Evolutionary conservation across 2,888 invertebrate species (phyloP), one percentile per base, ranked within the genome.

Genomic region (Drosophila anceps): DNA sequence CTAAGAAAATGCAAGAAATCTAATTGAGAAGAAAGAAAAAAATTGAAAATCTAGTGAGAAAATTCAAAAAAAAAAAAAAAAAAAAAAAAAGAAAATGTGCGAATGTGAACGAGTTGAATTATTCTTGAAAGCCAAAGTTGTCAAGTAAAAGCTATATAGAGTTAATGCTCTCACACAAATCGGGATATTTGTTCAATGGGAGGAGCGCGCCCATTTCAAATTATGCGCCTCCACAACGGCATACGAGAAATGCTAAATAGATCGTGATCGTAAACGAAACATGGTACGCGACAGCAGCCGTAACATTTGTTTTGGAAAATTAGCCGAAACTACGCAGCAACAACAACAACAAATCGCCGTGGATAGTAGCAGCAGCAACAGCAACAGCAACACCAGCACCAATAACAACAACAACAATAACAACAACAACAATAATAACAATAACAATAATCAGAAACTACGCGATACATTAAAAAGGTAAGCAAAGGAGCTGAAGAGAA

Each of bases 211-310:
- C 91, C 92, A 91, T 91, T 85, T 89, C 87, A 91, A 90, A 88
- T 90, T 88, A 92, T 91, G 92, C 91, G 92, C 91, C 92, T 92
- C 93, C 75, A 90, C 97, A 97, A 96, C 64, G 81, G 97, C 96
- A 84, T 90, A 96, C 96, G 81, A 53, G 77, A 96, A 95, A 96
- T 96, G 96, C 96, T 85, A 64, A 71, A 83, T 72, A 82, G 80
- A 82, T 84, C 82, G 88, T 84, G 88, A 84, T 50, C 48, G 87
- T 84, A 80, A 62, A 83, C 78, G 97, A 98, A 97, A 96, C 84
- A 99, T 99, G 99, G 98, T 99, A 96, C 98, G 98, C 97, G 98
- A 98, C 98, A 98, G 98, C 97, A 98, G 98, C 96, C 98, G 98
- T 96, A 98, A 99, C 96, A 97, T 99, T 96, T 98, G 98, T 98